phyloP scores from a whole-genome alignment of 2,113 vertebrate genomes.

The Callospermophilus lateralis region DNA sequence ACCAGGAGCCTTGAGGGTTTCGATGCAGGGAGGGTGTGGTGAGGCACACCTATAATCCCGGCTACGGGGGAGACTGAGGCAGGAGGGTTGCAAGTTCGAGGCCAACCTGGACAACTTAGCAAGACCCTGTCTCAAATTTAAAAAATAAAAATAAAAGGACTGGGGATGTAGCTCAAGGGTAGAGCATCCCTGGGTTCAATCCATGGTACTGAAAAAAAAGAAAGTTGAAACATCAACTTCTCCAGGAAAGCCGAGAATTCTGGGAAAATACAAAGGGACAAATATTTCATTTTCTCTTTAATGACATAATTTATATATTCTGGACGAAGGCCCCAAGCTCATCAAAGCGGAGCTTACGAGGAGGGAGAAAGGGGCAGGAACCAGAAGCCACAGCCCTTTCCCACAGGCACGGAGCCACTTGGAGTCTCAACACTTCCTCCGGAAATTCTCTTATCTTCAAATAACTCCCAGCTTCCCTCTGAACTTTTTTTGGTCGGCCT shows the following conservation, averaged over 20 bases:
- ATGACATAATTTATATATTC: not conserved
- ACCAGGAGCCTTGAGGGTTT: not conserved
- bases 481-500: not conserved
- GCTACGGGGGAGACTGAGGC: no score
- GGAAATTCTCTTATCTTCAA: constrained; percentile 43
- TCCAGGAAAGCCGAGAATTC: not conserved
- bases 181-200: not conserved
- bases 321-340: not conserved
- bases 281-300: not conserved
- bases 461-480: not conserved
- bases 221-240: not conserved
- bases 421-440: constrained; percentile 12
- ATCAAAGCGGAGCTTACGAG: not conserved
- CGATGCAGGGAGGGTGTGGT: not conserved
- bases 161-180: no score
- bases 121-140: no score
- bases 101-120: no score
- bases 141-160: no score
- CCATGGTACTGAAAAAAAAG: not conserved
- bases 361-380: not conserved
- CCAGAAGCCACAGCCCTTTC: not conserved
- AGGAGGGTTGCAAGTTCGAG: no score
- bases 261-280: not conserved
- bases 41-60: not conserved
- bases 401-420: not conserved